A percentile compares a stretch with the other conserved stretches of the same genome.
phyloP scores from a whole-genome alignment of 2,888 invertebrate genomes.

The Lasioglossum pauxillum region DNA sequence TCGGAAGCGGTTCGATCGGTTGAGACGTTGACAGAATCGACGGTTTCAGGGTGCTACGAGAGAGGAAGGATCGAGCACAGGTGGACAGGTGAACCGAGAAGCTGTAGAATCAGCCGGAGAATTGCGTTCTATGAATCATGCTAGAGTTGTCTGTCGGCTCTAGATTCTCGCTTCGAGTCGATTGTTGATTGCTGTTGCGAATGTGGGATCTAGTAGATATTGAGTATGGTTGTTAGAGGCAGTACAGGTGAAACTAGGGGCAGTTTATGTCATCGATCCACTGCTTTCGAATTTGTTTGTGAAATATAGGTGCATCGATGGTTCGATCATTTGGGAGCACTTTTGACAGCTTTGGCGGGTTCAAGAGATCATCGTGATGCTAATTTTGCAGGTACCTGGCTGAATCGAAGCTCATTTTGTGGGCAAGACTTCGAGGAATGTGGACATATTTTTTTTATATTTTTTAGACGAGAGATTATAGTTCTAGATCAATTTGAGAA shows the following conservation, averaged over 20 bases:
- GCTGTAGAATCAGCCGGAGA: too few relatives aligned
- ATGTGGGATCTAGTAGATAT: neutral
- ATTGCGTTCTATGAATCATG: neutral
- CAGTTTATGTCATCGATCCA: neutral
- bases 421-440: neutral
- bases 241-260: neutral
- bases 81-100: neutral
- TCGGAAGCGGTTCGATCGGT: constrained; percentile 18
- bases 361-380: neutral
- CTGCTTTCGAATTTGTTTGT: neutral
- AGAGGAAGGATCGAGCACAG: neutral
- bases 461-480: too few relatives aligned
- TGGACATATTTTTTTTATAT: neutral
- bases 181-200: constrained; percentile 6
- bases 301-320: neutral
- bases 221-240: neutral
- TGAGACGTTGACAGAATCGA: neutral
- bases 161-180: neutral
- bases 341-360: neutral
- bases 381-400: neutral
- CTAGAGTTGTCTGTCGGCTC: neutral
- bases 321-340: neutral
- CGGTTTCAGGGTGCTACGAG: neutral
- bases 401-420: neutral
- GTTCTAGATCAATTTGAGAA: too few relatives aligned